A percentile compares a stretch with the other conserved stretches of the same genome.
These are phyloP conservation scores for Reinhardtius hippoglossoides DNA, from an alignment of 2,113 vertebrate genomes.

Conservation along the genomic window DNA sequence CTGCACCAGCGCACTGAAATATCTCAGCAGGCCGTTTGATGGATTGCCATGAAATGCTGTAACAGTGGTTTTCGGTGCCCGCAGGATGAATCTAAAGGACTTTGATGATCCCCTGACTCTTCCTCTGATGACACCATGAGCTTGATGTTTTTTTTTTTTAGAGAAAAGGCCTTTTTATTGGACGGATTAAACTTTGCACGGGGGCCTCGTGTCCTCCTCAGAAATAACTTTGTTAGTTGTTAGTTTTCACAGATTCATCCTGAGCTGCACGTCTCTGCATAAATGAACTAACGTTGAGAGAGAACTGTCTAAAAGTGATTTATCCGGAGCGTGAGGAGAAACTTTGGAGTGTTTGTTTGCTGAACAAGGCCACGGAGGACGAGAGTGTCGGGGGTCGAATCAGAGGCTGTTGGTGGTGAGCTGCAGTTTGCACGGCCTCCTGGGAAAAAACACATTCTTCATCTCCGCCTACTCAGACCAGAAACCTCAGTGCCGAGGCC, in stretches of 20 bases:
- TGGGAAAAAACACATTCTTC: slow-evolving; percentile 20
- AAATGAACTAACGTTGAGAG: not conserved
- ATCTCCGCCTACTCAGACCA: slow-evolving; percentile 36
- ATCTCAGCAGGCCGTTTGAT: not conserved
- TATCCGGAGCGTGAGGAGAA: not conserved
- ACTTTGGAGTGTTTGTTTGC: slow-evolving; percentile 24
- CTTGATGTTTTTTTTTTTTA: too few species aligned
- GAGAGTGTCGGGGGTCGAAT: not conserved
- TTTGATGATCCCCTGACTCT: too few species aligned
- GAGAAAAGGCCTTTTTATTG: too few species aligned
- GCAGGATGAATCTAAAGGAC: not conserved
- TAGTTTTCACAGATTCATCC: too few species aligned
- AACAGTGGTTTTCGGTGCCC: not conserved
- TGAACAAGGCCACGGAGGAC: slow-evolving; percentile 20
- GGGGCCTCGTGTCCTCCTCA: too few species aligned
- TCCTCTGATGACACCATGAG: too few species aligned
- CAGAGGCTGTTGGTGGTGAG: slow-evolving; percentile 11
- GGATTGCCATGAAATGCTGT: not conserved
- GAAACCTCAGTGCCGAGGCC: slow-evolving; percentile 5
- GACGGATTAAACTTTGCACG: too few species aligned
- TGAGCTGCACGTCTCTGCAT: too few species aligned
- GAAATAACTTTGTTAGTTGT: too few species aligned
- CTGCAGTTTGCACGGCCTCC: slow-evolving; percentile 15
- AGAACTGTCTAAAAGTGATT: not conserved
- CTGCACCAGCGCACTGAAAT: too few species aligned